These are phyloP conservation scores for Drosophila ficusphila DNA, from an alignment of 1,140 invertebrate species.

Conservation along the genomic window DNA sequence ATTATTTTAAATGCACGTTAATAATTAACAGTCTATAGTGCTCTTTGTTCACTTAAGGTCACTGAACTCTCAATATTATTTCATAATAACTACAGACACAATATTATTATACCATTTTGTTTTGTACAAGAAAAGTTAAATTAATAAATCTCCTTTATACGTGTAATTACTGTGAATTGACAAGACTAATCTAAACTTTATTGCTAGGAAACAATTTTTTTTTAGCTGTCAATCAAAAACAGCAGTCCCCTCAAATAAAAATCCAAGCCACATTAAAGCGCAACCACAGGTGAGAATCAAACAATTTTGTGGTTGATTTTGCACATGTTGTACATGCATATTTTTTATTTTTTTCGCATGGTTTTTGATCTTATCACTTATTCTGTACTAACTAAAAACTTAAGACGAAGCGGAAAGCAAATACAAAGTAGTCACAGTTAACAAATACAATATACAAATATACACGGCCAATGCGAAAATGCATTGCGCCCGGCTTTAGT, in stretches of 20 bases:
- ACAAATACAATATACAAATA: conserved; percentile 58
- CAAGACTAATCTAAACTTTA: no score
- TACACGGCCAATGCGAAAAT: conserved; percentile 47
- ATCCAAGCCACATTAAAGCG: background rate
- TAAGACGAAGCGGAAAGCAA: conserved; percentile 38
- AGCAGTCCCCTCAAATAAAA: background rate
- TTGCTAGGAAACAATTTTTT: background rate
- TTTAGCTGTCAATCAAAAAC: background rate
- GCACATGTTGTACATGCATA: conserved; percentile 20
- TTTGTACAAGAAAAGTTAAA: no score
- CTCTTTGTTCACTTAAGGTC: no score
- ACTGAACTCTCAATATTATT: no score
- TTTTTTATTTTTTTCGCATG: conserved; percentile 15
- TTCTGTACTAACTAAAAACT: conserved; percentile 31
- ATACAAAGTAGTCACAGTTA: conserved; percentile 34
- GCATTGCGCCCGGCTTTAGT: conserved; percentile 27
- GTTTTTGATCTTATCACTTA: conserved; percentile 24
- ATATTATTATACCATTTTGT: no score
- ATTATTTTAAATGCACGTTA: no score
- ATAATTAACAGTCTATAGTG: no score
- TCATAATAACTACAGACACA: no score
- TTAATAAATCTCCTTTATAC: no score
- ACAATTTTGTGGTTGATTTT: conserved; percentile 24
- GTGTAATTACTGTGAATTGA: no score
- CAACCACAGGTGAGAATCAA: conserved; percentile 20